These are phyloP conservation scores for Dendrolimus pini DNA, from an alignment of 2,888 invertebrate species.

Conservation along the genomic window DNA sequence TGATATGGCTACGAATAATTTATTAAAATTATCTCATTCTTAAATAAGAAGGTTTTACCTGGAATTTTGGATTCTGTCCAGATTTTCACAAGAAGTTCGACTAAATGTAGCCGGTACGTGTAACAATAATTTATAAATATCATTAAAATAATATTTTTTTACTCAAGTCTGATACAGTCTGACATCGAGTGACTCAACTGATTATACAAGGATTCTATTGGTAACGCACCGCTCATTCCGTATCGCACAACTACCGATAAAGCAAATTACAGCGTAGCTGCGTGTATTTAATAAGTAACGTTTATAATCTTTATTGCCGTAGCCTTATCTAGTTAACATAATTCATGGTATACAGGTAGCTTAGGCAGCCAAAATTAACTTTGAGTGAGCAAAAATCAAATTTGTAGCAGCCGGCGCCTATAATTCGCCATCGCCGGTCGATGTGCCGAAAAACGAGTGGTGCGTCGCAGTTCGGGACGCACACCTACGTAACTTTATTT, in stretches of 20 bases:
- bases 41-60: conserved; percentile 17
- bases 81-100: conserved; percentile 21
- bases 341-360: conserved; percentile 10
- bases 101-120: conserved; percentile 20
- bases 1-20: no score
- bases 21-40: no score
- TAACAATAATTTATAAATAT: conserved; percentile 1
- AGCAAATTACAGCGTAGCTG: not conserved
- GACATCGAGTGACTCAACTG: not conserved
- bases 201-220: not conserved
- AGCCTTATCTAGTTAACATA: conserved; percentile 4
- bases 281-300: not conserved
- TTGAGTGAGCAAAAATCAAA: conserved; percentile 27
- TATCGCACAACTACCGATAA: not conserved
- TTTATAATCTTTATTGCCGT: not conserved
- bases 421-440: conserved; percentile 25
- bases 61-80: conserved; percentile 38
- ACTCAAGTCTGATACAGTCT: no score
- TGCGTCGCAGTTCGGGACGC: conserved; percentile 2
- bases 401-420: conserved; percentile 28
- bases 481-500: conserved; percentile 18
- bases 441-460: conserved; percentile 22
- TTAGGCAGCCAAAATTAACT: conserved; percentile 10
- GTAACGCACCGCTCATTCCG: not conserved
- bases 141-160: no score